These are phyloP conservation scores for Todus mexicanus DNA, from an alignment of 2,797 vertebrate species.

Conservation along the genomic window DNA sequence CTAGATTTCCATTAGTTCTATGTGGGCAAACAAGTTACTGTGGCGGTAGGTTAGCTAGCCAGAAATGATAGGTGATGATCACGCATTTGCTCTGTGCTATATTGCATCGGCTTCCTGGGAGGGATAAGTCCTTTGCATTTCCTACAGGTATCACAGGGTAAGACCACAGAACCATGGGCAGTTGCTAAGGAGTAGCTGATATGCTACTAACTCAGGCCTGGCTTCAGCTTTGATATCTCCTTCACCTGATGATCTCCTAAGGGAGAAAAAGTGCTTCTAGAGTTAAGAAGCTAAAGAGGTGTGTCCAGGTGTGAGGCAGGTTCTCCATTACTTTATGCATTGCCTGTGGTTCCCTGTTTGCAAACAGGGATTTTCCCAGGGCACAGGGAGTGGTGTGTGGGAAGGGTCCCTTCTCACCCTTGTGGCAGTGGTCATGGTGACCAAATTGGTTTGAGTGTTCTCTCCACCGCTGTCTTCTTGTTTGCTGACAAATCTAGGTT, in stretches of 20 bases:
- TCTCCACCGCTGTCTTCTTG: neutral
- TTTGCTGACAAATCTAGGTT: neutral
- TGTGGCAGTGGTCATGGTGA: neutral
- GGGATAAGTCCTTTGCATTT: neutral
- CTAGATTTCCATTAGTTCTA: neutral
- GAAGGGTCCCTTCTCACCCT: neutral
- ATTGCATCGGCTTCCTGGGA: neutral
- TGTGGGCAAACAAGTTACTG: neutral
- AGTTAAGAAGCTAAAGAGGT: neutral
- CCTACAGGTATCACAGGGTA: neutral
- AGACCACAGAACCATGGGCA: neutral
- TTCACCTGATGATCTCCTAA: neutral
- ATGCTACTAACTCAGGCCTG: neutral
- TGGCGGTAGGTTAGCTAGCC: neutral
- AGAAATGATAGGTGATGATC: neutral
- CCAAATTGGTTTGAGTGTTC: neutral
- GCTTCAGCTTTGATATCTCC: neutral
- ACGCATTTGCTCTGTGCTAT: accelerated
- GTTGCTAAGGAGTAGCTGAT: neutral
- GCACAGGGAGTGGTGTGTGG: neutral
- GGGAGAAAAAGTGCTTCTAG: neutral
- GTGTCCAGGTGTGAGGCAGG: neutral
- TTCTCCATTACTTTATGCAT: neutral
- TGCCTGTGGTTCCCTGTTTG: accelerated
- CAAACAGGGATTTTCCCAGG: neutral